A percentile compares a stretch with the other conserved stretches of the same genome.
These are phyloP conservation scores for Sceliomorpha sp. DNA, from an alignment of 2,888 invertebrate species.

Conservation along the genomic window DNA sequence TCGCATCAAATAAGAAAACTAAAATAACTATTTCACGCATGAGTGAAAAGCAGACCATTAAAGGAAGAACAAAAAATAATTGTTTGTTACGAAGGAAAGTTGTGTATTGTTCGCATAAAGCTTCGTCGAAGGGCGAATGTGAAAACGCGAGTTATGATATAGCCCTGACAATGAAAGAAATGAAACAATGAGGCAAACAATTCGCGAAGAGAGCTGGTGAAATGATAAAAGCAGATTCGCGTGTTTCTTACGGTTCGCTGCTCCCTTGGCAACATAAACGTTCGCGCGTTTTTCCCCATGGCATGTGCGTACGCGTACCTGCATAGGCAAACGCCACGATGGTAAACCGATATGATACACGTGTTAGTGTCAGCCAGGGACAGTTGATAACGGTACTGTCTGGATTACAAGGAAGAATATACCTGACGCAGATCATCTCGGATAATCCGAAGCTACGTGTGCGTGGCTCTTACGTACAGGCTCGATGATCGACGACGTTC, in stretches of 20 bases:
- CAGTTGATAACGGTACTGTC: conserved; percentile 10
- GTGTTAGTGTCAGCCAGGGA: conserved; percentile 6
- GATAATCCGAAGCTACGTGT: not conserved
- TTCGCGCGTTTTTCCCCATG: not conserved
- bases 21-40: too few species aligned
- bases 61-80: too few species aligned
- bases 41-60: too few species aligned
- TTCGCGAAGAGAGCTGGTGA: conserved; percentile 10
- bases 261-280: conserved; percentile 8
- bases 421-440: conserved; percentile 5
- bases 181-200: conserved; percentile 17
- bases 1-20: too few species aligned
- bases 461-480: conserved; percentile 2
- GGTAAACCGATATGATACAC: conserved; percentile 2
- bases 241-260: conserved; percentile 6
- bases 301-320: conserved; percentile 1
- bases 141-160: not conserved
- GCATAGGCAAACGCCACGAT: conserved; percentile 2
- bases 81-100: too few species aligned
- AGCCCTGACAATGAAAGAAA: conserved; percentile 15
- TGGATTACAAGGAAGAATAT: conserved; percentile 12
- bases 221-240: conserved; percentile 10
- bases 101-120: too few species aligned
- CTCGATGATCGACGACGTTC: too few species aligned
- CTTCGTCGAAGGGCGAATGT: too few species aligned